Conservation (phyloP, 2,888 invertebrate genomes). For the Apocheima hispidaria region DNA sequence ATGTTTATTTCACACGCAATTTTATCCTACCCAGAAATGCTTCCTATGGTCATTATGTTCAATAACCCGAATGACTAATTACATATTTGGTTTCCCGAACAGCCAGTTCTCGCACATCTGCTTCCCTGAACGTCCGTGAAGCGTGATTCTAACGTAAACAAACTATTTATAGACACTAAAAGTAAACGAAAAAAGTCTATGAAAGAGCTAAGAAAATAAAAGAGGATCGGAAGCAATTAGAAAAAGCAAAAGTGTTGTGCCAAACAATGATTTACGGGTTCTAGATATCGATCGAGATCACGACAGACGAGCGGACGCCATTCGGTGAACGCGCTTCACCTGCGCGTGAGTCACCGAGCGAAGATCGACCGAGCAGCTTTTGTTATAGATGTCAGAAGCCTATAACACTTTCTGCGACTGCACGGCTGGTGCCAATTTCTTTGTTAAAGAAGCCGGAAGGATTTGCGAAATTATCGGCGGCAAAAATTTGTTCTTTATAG, state of each 20-base stretch:
- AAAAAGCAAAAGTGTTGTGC: conserved; percentile 21
- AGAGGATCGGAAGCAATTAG: conserved; percentile 4
- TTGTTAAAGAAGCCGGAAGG: conserved; percentile 2
- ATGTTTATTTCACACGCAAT: neutral
- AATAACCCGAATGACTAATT: neutral
- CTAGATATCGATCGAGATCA: conserved; percentile 1
- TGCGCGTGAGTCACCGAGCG: conserved; percentile 40
- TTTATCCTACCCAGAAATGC: no score
- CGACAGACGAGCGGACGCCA: conserved; percentile 39
- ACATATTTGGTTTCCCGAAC: neutral
- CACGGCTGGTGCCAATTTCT: conserved; percentile 3
- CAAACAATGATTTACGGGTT: conserved; percentile 13
- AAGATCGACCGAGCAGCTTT: conserved; percentile 27
- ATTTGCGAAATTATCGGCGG: no score
- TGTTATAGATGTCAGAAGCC: conserved; percentile 21
- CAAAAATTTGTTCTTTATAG: no score
- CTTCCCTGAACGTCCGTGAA: neutral
- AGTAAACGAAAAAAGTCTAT: conserved; percentile 4
- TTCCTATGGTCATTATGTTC: neutral
- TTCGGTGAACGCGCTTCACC: conserved; percentile 28
- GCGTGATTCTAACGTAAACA: neutral
- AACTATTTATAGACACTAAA: neutral
- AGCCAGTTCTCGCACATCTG: neutral
- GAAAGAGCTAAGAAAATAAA: neutral
- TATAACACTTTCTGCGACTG: conserved; percentile 30